Base-by-base conservation (phyloP, 2,888 invertebrate genomes). In the Pammene fasciana region DNA sequence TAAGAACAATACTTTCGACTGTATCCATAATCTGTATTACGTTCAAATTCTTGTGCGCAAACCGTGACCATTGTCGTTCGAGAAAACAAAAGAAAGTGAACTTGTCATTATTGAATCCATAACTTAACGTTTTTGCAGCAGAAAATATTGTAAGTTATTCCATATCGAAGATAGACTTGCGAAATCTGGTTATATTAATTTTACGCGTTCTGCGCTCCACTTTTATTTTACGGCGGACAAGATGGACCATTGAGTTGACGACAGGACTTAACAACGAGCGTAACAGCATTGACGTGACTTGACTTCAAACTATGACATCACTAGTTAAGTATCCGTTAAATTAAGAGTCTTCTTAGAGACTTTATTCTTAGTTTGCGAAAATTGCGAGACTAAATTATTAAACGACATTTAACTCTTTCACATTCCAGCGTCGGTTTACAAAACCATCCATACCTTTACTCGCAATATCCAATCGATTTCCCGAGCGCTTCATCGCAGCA, bases 401-500 rank as follows among this genome's bases (percentile, higher is more conserved):
- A 64, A 26, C n/a, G 36, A 64, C 65, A 18, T 50, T 54, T 68
- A 75, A 76, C 76, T 84, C 85, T 76, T 90, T 90, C 90, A 80
- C 82, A 86, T 92, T 93, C 78, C 92, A 93, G 93, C 84, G 84
- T 87, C 83, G 91, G 92, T 87, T 88, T 92, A 81, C 90, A 87
- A 83, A 90, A 90, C 84, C 87, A 93, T 75, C 92, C 93, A 73
- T 92, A 92, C 81, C 86, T 93, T 80, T 93, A 92, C 83, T 89
- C 92, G 78, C 92, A 92, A 89, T 93, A 93, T 82, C 92, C 93
- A 79, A 88, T 92, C 85, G 93, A 93, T 86, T 93, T 93, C 81
- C 89, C 93, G 84, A 88, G 90, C 86, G 90, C 89, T 82, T 88
- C 93, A 75, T 92, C 92, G 83, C 92, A 93, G 85, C 92, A 91